Conservation (phyloP, 2,888 invertebrate species). For the Chrysomela aeneicollis region DNA sequence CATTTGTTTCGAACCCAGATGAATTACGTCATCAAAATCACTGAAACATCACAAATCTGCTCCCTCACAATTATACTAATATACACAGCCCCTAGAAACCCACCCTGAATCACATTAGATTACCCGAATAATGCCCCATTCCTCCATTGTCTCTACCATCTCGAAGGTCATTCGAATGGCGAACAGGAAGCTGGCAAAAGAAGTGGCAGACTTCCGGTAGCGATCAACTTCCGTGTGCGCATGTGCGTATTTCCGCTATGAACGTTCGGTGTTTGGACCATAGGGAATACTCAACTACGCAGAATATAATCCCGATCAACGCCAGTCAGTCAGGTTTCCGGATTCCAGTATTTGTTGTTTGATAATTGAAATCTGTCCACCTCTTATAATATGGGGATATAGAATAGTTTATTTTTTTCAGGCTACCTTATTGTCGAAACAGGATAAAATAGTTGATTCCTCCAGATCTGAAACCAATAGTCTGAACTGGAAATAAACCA, state of each 20-base stretch:
- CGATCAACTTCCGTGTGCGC: conserved; percentile 44
- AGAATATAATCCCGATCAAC: neutral
- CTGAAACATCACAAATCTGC: neutral
- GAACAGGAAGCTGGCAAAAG: conserved; percentile 33
- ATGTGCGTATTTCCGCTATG: conserved; percentile 52
- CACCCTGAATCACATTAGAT: conserved; percentile 44
- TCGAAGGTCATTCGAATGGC: conserved; percentile 30
- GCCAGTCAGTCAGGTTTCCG: neutral
- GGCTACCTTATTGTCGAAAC: too few relatives aligned
- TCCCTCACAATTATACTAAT: conserved; percentile 42
- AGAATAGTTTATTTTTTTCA: too few relatives aligned
- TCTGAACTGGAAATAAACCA: too few relatives aligned
- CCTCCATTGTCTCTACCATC: conserved; percentile 35
- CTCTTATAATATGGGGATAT: too few relatives aligned
- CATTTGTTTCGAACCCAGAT: too few relatives aligned
- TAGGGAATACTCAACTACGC: neutral
- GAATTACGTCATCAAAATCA: neutral
- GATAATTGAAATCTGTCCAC: too few relatives aligned
- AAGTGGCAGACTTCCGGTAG: conserved; percentile 45
- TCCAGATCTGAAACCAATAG: too few relatives aligned
- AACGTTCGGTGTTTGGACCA: conserved; percentile 45
- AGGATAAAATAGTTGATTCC: too few relatives aligned
- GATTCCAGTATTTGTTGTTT: neutral
- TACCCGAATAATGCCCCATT: conserved; percentile 31
- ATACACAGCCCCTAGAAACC: conserved; percentile 41